Evolutionary conservation across 2,797 vertebrate genomes (phyloP), one percentile per base, ranked within the genome.

Genomic region (Enteromius viviparus): DNA sequence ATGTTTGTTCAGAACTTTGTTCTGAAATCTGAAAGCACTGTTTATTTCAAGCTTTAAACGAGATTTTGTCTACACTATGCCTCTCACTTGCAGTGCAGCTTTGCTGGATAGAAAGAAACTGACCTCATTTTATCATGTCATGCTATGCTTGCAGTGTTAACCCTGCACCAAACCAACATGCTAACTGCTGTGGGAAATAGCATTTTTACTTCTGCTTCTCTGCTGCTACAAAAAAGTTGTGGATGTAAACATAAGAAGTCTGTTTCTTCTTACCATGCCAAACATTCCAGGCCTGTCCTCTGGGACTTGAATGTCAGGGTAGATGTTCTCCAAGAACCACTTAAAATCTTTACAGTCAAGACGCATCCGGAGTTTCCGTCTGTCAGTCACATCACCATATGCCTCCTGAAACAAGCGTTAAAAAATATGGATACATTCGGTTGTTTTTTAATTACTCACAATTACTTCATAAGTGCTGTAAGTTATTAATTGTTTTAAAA

Each of bases 281-380:
- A 97, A 99, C 93, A 94, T 96, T 84, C 97, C 97, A 0, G 95
- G 94, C n/a, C 87, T 93, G 88, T 99, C 98, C 78, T 97, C 94
- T 0, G 98, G 98, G 77, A 99, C 90, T 0, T 95, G 94, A 72
- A 99, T 94, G 34, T 99, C 98, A 0, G 97, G 97, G 82, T 96
- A 99, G 77, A 99, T 79, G 0, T 97, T 98, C 12, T 98, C 95
- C 91, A 99, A 91, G 88, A 95, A 99, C 98, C 98, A 99, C 87
- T 84, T 95, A 91, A 99, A 99, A 91, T 91, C 92, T 83, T 97
- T 97, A 88, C 98, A 99, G 80, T 92, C 93, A 77, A 99, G 94
- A 83, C 92, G 95, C 80, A 94, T 87, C 85, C 95, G 92, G 17
- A 99, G 96, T 78, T 92, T 88, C 89, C 45, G 93, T 85, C 98